Evolutionary conservation across 1,140 invertebrate genomes (phyloP).

Genomic region (Drosophila sp.): DNA sequence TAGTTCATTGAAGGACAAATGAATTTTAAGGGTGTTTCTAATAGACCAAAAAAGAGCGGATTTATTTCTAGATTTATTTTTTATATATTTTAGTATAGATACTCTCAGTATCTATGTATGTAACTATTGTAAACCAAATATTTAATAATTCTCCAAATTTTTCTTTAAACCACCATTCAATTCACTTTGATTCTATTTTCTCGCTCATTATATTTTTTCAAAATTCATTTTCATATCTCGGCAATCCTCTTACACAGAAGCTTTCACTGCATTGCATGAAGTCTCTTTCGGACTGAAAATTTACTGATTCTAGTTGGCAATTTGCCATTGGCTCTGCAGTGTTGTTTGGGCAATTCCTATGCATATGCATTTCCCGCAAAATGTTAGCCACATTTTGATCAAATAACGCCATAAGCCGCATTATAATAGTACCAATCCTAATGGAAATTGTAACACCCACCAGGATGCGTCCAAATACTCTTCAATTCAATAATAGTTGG

Average conservation of each 20-base stretch:
- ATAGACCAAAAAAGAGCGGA: too few relatives aligned
- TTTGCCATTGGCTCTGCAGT: conserved; percentile 83
- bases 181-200: not conserved
- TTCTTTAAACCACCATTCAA: too few relatives aligned
- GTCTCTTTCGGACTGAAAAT: not conserved
- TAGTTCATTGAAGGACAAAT: too few relatives aligned
- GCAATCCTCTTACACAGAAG: not conserved
- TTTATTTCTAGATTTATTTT: too few relatives aligned
- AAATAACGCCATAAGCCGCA: conserved; percentile 87
- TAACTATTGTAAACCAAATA: too few relatives aligned
- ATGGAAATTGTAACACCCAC: conserved; percentile 85
- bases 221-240: not conserved
- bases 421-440: conserved; percentile 86
- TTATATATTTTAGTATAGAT: too few relatives aligned
- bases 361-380: conserved; percentile 84
- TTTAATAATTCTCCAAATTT: too few relatives aligned
- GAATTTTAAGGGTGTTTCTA: too few relatives aligned
- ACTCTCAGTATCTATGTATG: too few relatives aligned
- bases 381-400: conserved; percentile 86
- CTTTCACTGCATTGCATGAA: not conserved
- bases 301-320: not conserved
- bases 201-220: not conserved
- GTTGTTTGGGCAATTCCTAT: conserved; percentile 82
- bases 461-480: conserved; percentile 6
- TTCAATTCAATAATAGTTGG: conserved; percentile 64